phyloP scores from a whole-genome alignment of 1,140 invertebrate species.

The Musca domestica region DNA sequence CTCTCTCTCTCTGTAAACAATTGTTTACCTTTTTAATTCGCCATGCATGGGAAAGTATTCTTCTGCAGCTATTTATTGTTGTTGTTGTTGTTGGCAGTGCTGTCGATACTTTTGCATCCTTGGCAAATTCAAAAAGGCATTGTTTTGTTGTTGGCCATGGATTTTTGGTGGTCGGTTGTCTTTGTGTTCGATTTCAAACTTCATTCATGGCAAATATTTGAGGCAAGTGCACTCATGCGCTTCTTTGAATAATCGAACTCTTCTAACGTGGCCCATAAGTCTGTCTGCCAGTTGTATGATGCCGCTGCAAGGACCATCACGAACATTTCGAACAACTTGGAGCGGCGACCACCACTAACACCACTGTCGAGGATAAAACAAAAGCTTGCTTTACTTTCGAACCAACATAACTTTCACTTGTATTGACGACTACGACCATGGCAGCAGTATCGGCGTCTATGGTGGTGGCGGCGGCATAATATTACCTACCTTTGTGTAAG shows the following conservation, averaged over 20 bases:
- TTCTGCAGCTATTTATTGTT: not conserved
- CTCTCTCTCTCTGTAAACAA: slow-evolving; percentile 6
- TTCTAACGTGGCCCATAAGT: too few species aligned
- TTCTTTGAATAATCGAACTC: slow-evolving; percentile 20
- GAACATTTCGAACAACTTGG: not conserved
- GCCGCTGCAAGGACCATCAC: too few species aligned
- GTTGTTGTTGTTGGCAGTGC: too few species aligned
- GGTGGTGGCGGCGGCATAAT: too few species aligned
- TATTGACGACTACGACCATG: not conserved
- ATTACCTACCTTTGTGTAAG: too few species aligned
- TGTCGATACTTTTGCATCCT: too few species aligned
- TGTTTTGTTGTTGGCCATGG: slow-evolving; percentile 2
- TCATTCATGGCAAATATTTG: slow-evolving; percentile 18
- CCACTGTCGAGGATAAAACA: not conserved
- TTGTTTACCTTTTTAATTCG: slow-evolving; percentile 14
- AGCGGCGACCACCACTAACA: not conserved
- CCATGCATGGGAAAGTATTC: slow-evolving; percentile 14
- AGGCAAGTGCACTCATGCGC: slow-evolving; percentile 18
- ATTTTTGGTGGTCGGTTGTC: slow-evolving; percentile 11
- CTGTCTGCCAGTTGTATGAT: too few species aligned
- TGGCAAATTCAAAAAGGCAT: not conserved
- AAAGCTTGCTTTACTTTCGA: slow-evolving; percentile 13
- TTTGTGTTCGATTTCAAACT: not conserved
- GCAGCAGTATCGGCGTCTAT: too few species aligned
- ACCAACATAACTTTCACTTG: slow-evolving; percentile 20